These are phyloP conservation scores for Caenorhabditis elegans DNA, from an alignment of 1,140 invertebrate species.

Conservation along the genomic window WBcel235 BX284606.5:658001-658500, in stretches of 20 bases:
- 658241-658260: too few relatives aligned
- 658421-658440: not conserved
- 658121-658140: slow-evolving; percentile 35
- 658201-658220: not conserved
- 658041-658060: slow-evolving; percentile 29
- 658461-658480: not conserved
- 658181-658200: slow-evolving; percentile 38
- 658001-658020: not conserved
- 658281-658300: too few relatives aligned
- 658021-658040: slow-evolving; percentile 39
- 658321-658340: slow-evolving; percentile 24
- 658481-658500: not conserved
- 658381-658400: slow-evolving; percentile 34
- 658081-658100: slow-evolving; percentile 42
- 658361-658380: slow-evolving; percentile 30
- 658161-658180: slow-evolving; percentile 39
- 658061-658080: slow-evolving; percentile 38
- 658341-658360: slow-evolving; percentile 46
- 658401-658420: slow-evolving; percentile 42
- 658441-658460: not conserved
- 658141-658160: slow-evolving; percentile 39
- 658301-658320: not conserved
- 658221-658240: too few relatives aligned
- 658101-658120: slow-evolving; percentile 41
- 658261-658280: too few relatives aligned